Evolutionary conservation across 2,888 invertebrate genomes (phyloP).

Genomic region (Agrotis clavis): DNA sequence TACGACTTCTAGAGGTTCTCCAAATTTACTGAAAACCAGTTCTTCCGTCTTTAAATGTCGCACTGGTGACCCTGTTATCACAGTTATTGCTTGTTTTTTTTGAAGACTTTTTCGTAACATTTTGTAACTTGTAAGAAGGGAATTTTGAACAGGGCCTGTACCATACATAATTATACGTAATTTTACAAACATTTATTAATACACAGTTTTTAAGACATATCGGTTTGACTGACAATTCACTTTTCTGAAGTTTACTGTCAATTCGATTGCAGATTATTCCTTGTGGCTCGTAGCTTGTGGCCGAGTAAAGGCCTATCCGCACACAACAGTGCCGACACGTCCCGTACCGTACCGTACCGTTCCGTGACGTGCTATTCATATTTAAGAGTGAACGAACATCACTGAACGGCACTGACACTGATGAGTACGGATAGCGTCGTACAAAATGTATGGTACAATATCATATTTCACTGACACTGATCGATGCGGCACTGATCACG

Average conservation of each 20-base stretch:
- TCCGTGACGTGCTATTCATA: too few relatives aligned
- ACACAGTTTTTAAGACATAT: neutral
- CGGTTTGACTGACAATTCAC: neutral
- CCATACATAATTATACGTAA: neutral
- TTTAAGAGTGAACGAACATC: too few relatives aligned
- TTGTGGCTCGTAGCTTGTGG: neutral
- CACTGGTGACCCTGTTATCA: conserved; percentile 52
- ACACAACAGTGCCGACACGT: too few relatives aligned
- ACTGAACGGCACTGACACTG: too few relatives aligned
- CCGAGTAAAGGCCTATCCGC: neutral
- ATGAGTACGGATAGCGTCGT: too few relatives aligned
- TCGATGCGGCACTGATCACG: too few relatives aligned
- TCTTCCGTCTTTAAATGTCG: conserved; percentile 87
- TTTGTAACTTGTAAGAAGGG: conserved; percentile 38
- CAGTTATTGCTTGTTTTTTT: conserved; percentile 37
- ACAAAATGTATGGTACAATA: too few relatives aligned
- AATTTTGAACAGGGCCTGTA: neutral
- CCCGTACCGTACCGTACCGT: too few relatives aligned
- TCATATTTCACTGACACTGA: too few relatives aligned
- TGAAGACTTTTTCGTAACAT: conserved; percentile 56
- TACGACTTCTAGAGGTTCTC: conserved; percentile 95
- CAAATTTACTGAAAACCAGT: conserved; percentile 94
- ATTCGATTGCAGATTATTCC: neutral
- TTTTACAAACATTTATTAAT: neutral
- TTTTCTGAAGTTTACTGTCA: conserved; percentile 1